Evolutionary conservation across 2,888 invertebrate species (phyloP), one percentile per base, ranked within the genome.

Genomic region (Laothoe populi): DNA sequence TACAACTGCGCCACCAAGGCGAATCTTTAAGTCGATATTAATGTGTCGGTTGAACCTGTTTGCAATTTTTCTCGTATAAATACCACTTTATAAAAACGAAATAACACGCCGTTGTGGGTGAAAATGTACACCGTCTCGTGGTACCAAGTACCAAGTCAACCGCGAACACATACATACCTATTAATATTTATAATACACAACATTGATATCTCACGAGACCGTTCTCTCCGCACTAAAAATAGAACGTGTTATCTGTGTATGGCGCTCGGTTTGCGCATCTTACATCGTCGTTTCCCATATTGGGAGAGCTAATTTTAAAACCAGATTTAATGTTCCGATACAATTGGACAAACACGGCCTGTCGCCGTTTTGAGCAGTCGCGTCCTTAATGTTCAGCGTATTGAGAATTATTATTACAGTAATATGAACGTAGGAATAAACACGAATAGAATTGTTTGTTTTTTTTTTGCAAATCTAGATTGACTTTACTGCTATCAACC

Each of bases 401-500:
- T 72, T 69, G 65, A 64, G 69, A 72, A 72, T 74, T 73, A 72
- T 77, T 66, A 73, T 66, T 70, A 69, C n/a, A n/a, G n/a, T n/a
- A n/a, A n/a, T n/a, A n/a, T n/a, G n/a, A n/a, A n/a, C n/a, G n/a
- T n/a, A n/a, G n/a, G n/a, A n/a, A n/a, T n/a, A n/a, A n/a, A n/a
- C n/a, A n/a, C n/a, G n/a, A n/a, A n/a, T n/a, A n/a, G n/a, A n/a
- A 67, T 70, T 72, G 77, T 80, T 71, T 74, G 73, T 21, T 3
- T 2, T 11, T 23, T 46, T 46, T 26, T n/a, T n/a, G n/a, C n/a
- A n/a, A n/a, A n/a, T n/a, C n/a, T n/a, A n/a, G n/a, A n/a, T n/a
- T n/a, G n/a, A n/a, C n/a, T n/a, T n/a, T n/a, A n/a, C n/a, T n/a
- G n/a, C n/a, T n/a, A n/a, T n/a, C n/a, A n/a, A n/a, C n/a, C n/a